Evolutionary conservation across 1,140 invertebrate genomes (phyloP).

Genomic region (Melitaea cinxia): DNA sequence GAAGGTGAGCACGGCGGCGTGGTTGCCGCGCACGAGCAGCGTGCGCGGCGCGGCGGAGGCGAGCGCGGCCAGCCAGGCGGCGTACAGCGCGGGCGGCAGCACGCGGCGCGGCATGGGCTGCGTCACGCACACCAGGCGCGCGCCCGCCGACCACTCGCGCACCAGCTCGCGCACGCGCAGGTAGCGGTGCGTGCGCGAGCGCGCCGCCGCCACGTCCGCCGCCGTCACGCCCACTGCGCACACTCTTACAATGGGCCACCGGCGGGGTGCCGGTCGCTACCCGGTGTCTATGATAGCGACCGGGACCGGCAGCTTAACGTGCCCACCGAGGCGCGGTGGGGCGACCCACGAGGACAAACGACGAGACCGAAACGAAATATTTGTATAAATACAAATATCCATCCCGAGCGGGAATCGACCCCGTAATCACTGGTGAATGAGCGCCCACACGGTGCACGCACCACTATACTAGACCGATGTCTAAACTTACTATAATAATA

Average conservation of each 20-base stretch:
- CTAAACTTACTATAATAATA: too few species aligned
- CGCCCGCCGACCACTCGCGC: constrained; percentile 91
- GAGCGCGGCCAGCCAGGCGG: constrained; percentile 97
- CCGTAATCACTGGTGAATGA: too few species aligned
- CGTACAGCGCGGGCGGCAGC: constrained; percentile 93
- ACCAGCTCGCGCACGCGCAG: constrained; percentile 93
- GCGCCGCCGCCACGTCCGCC: constrained; percentile 91
- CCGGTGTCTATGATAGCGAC: too few species aligned
- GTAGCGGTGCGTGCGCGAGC: constrained; percentile 95
- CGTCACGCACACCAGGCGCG: constrained; percentile 96
- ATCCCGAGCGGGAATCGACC: too few species aligned
- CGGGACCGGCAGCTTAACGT: too few species aligned
- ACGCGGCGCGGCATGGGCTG: constrained; percentile 94
- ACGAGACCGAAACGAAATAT: too few species aligned
- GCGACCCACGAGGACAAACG: too few species aligned
- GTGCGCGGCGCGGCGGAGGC: constrained; percentile 85
- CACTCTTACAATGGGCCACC: background rate
- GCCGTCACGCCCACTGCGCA: constrained; percentile 87
- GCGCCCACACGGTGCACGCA: too few species aligned
- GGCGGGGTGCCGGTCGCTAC: too few species aligned
- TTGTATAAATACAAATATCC: too few species aligned
- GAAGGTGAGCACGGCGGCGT: constrained; percentile 97
- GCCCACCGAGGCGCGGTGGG: too few species aligned
- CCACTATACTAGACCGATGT: too few species aligned
- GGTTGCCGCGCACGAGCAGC: constrained; percentile 96